Conservation (phyloP, 2,113 vertebrate genomes). For the Entomyzon cyanotis region DNA sequence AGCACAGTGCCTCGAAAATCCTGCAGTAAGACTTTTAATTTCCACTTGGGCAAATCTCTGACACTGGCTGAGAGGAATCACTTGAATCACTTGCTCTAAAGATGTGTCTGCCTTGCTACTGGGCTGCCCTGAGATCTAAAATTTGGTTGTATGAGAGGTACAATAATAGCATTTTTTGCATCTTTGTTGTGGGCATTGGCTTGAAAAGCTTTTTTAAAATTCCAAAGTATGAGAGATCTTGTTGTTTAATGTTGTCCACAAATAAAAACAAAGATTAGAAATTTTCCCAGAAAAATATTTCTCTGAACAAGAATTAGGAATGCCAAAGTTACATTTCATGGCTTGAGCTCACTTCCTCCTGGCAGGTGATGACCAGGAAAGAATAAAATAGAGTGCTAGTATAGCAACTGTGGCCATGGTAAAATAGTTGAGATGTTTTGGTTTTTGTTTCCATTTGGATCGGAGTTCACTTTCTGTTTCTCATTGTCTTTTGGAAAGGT, state of each 20-base stretch:
- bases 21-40: background rate
- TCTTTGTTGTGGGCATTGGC: background rate
- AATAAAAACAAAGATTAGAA: background rate
- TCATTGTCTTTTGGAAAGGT: background rate
- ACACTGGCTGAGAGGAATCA: background rate
- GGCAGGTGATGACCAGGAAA: rapidly evolving
- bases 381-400: background rate
- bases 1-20: background rate
- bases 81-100: background rate
- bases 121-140: background rate
- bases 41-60: background rate
- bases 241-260: background rate
- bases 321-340: background rate
- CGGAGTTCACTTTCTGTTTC: background rate
- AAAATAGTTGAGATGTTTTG: background rate
- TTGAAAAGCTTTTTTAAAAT: background rate
- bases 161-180: background rate
- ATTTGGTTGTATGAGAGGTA: background rate
- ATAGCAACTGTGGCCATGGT: background rate
- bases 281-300: background rate
- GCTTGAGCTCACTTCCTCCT: background rate
- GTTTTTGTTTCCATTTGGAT: background rate
- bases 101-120: background rate
- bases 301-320: background rate
- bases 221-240: background rate